phyloP scores from a whole-genome alignment of 2,888 invertebrate genomes.

The Aproaerema taeniolella region DNA sequence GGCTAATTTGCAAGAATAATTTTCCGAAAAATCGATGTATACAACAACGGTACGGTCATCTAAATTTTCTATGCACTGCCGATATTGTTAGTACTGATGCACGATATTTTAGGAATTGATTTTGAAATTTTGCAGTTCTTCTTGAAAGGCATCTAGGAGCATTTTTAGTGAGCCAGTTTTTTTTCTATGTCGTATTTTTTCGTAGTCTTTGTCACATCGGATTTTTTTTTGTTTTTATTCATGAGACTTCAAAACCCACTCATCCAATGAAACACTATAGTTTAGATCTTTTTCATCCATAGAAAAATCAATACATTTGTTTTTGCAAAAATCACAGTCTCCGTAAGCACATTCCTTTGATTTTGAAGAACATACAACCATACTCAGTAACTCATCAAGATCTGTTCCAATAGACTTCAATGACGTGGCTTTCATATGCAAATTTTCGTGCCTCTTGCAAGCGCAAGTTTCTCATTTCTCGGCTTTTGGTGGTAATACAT shows the following conservation, averaged over 20 bases:
- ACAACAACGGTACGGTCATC: constrained; percentile 5
- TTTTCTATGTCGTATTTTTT: constrained; percentile 8
- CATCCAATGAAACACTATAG: constrained; percentile 6
- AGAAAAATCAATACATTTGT: constrained; percentile 5
- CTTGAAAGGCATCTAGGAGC: constrained; percentile 3
- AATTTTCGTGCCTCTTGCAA: constrained; percentile 15
- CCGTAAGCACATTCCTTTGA: constrained; percentile 7
- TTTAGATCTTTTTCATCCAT: constrained; percentile 5
- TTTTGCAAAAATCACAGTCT: constrained; percentile 7
- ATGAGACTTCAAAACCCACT: constrained; percentile 7
- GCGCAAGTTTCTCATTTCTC: constrained; percentile 13
- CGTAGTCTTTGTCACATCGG: constrained; percentile 2
- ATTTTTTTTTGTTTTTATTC: constrained; percentile 7
- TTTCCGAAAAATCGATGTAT: constrained; percentile 11
- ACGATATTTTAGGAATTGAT: constrained; percentile 10
- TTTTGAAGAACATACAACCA: constrained; percentile 8
- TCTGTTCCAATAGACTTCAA: constrained; percentile 9
- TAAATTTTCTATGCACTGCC: constrained; percentile 7
- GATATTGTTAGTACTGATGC: constrained; percentile 7
- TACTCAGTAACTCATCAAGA: constrained; percentile 8
- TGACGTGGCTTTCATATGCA: constrained; percentile 8
- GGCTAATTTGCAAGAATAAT: constrained; percentile 9
- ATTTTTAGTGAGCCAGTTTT: constrained; percentile 7
- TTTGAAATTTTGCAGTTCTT: constrained; percentile 8
- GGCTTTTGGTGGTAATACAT: constrained; percentile 15